Evolutionary conservation across 2,113 vertebrate species (phyloP), one percentile per base, ranked within the genome.

Genomic region (Ammodramus savannarum): DNA sequence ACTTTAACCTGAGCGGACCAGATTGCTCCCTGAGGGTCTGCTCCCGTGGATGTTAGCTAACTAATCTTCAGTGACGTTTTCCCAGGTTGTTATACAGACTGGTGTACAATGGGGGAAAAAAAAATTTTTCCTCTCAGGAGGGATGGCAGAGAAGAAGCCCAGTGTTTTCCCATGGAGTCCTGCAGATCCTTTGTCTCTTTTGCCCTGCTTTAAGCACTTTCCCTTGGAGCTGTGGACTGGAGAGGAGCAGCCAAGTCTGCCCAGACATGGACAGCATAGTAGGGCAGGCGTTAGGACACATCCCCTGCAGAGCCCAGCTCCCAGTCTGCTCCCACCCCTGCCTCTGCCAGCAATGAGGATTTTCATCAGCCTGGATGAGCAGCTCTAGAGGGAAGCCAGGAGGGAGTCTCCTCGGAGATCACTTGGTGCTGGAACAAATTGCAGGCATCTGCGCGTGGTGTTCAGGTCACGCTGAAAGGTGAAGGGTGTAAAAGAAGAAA

Each of bases 351-450:
- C 51, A 51, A 1, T 2, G 5, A 54, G 44, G 22, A 4, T 0
- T 73, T 75, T 68, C 61, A 51, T 54, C 76, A 73, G 71, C 54
- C 55, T 16, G 81, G 27, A 66, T 1, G 2, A 39, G 82, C 34
- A 2, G 21, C 11, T 46, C 26, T 29, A 20, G 34, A 44, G 58
- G 39, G 65, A 71, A 54, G 38, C 31, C 5, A 4, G 55, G 61
- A 54, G 66, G 38, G 79, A 83, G 23, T n/a, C 12, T 82, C 76
- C 61, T 62, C 0, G 0, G 74, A 55, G 85, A 89, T 61, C 34
- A 6, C 32, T 95, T 39, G 18, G 46, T 76, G 62, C 85, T 90
- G 91, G 90, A 97, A 96, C 93, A 79, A 93, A 96, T 93, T 82
- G 62, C 72, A 76, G 65, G 79, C 74, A 76, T 94, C 87, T 82